Evolutionary conservation across 2,888 invertebrate genomes (phyloP), one percentile per base, ranked within the genome.

Genomic region (Gibbula magus): DNA sequence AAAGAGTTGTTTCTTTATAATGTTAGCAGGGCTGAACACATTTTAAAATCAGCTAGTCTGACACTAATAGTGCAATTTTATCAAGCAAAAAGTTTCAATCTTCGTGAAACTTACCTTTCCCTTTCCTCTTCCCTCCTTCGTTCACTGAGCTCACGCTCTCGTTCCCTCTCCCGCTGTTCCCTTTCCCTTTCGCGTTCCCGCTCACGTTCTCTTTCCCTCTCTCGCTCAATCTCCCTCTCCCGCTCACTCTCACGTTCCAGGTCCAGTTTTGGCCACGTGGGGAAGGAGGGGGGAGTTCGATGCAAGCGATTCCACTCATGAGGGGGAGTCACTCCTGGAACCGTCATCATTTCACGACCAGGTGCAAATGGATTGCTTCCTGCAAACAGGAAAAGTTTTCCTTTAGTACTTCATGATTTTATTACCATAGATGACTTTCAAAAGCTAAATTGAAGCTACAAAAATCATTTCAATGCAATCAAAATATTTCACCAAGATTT

Each of bases 301-400:
- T 90, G 89, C 18, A 91, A 83, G 16, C 89, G 85, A 81, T 86
- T 88, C 91, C 91, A 91, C 53, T 92, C 92, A 22, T 90, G 90
- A 25, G 90, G 88, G 13, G 89, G 85, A 22, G 86, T 83, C 13
- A 88, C 73, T 0, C 88, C 88, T 13, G 89, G 88, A 20, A 81
- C 80, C 5, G 83, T 80, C 8, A 87, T 83, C 70, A 89, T 81
- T n/a, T 88, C 88, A 25, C 89, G 80, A 8, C 82, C 81, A 66
- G 79, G 81, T 25, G 81, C 84, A 32, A 88, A 83, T 74, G 86
- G 78, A 73, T 81, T 81, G 51, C 81, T 76, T 13, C 79, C 82
- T 82, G 77, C 18, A 61, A 73, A 32, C 8, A 32, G 20, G 7
- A 45, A 45, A 13, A 45, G 45, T 45, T 1, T 10, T 1, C 78